These are phyloP conservation scores for Mythimna vitellina DNA, from an alignment of 2,888 invertebrate genomes.

Conservation along the genomic window DNA sequence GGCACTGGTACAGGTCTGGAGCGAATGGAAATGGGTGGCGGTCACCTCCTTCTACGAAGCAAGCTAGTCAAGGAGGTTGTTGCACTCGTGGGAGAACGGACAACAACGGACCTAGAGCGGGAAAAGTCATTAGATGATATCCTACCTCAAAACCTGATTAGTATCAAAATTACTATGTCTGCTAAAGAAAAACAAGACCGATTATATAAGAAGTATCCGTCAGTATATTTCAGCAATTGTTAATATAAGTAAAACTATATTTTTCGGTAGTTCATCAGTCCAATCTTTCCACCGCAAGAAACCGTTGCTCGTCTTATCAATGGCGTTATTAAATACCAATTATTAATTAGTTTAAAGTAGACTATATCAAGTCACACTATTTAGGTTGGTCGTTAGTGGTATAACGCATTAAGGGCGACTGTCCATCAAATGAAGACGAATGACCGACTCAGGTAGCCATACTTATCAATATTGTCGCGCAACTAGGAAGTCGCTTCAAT, in stretches of 20 bases:
- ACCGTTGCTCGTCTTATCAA: constrained; percentile 24
- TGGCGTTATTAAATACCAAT: constrained; percentile 27
- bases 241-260: neutral
- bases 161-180: neutral
- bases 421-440: constrained; percentile 59
- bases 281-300: neutral
- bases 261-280: neutral
- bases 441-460: constrained; percentile 50
- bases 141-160: constrained; percentile 3
- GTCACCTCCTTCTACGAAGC: too few relatives aligned
- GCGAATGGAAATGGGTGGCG: too few relatives aligned
- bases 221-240: neutral
- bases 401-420: constrained; percentile 59
- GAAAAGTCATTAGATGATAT: too few relatives aligned
- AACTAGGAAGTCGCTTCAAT: constrained; percentile 50
- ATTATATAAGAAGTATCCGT: neutral
- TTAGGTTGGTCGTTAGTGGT: constrained; percentile 47
- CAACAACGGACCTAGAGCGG: too few relatives aligned
- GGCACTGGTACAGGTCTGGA: too few relatives aligned
- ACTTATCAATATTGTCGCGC: constrained; percentile 55
- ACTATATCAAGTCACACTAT: constrained; percentile 49
- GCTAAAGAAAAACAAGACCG: neutral
- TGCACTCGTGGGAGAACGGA: too few relatives aligned
- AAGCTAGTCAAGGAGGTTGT: too few relatives aligned
- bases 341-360: constrained; percentile 38